Conservation (phyloP, 2,113 vertebrate species). For the Sorex araneus region DNA sequence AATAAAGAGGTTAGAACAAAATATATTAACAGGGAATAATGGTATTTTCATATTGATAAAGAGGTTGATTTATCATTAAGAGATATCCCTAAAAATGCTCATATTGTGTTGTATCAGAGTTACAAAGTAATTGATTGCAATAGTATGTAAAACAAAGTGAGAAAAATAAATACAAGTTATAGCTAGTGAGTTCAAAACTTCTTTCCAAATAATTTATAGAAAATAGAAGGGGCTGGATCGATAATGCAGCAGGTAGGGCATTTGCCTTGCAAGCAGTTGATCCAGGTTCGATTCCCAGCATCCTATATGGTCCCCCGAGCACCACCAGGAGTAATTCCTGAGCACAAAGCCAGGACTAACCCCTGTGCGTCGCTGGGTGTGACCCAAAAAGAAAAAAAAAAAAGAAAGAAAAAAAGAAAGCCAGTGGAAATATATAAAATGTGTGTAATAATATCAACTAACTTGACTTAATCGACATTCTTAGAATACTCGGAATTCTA, state of each 20-base stretch:
- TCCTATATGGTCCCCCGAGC: too few species aligned
- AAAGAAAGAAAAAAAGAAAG: background rate
- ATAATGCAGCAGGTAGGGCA: too few species aligned
- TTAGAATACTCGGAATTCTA: background rate
- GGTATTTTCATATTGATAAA: background rate
- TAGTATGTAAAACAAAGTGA: background rate
- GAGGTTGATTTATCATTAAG: background rate
- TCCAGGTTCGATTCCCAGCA: too few species aligned
- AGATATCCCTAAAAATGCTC: conserved; percentile 16
- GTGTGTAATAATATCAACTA: background rate
- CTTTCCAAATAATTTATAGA: background rate
- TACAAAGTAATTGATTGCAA: conserved; percentile 1
- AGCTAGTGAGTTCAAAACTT: background rate
- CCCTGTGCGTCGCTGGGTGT: too few species aligned
- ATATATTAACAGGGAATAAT: background rate
- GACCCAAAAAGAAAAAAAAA: too few species aligned
- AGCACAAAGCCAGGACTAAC: too few species aligned
- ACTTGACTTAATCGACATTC: background rate
- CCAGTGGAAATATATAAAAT: background rate
- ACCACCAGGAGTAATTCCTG: too few species aligned
- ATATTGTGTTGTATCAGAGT: background rate
- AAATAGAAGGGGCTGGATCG: too few species aligned
- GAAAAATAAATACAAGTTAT: background rate
- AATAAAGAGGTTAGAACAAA: background rate
- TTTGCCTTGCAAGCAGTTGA: too few species aligned